Evolutionary conservation across 1,140 invertebrate species (phyloP), one percentile per base, ranked within the genome.

Genomic region (Stegodyphus dumicola): DNA sequence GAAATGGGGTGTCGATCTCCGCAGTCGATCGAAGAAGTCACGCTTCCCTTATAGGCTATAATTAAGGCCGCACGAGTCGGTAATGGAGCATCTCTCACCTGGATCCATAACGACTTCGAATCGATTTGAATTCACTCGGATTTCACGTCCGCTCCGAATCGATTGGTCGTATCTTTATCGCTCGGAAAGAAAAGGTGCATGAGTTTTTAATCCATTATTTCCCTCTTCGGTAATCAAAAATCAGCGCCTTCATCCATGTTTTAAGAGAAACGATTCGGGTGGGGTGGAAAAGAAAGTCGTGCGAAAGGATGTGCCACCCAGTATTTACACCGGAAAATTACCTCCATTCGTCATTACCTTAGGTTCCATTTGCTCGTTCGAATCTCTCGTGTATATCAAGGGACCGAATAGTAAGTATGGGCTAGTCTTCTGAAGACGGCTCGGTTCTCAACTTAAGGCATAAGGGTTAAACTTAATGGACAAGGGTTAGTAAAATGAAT

Each of bases 301-400:
- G 69, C 48, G 66, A 60, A 60, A 60, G 4, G 56, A 79, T 51
- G 67, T 33, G 78, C 67, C 78, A 81, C 78, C 78, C 78, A 81
- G 78, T 73, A 81, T 81, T 81, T 81, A 81, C 70, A 81, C 78
- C 70, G 70, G 78, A 81, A 81, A 81, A 81, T 81, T 81, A 64
- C 78, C 78, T 71, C 54, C 70, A 81, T 81, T 81, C 56, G 78
- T 81, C 78, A 81, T 81, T 73, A 81, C 69, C 56, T 51, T 64
- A 33, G 49, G 65, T 79, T 79, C 67, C 77, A 79, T 71, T 79
- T 74, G 51, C 65, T 33, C 9, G 54, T n/a, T 49, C n/a, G 10
- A 64, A 18, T 54, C 77, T 48, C 5, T 33, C 33, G 33, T 33
- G 33, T 33, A 33, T 33, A 33, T 33, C 33, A 3, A 3, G 33